These are phyloP conservation scores for Tetheella fluctuosa DNA, from an alignment of 2,888 invertebrate genomes.

Conservation along the genomic window DNA sequence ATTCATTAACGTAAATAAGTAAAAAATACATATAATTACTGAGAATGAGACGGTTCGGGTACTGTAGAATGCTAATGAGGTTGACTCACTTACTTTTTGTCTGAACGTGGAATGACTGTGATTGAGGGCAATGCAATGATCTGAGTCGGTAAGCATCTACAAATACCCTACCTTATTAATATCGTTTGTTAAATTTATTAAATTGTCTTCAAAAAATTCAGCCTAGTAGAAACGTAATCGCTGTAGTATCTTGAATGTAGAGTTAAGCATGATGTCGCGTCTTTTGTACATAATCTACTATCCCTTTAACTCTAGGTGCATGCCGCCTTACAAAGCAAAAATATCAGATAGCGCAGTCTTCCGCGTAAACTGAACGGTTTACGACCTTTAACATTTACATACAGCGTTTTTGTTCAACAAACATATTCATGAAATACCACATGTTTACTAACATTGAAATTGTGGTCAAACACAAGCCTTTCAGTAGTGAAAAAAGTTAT, in stretches of 20 bases:
- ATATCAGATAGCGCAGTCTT: conserved; percentile 50
- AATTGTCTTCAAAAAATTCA: neutral
- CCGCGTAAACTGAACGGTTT: conserved; percentile 37
- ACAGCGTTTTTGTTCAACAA: conserved; percentile 2
- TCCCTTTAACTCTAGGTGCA: conserved; percentile 22
- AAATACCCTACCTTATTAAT: neutral
- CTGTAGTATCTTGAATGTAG: neutral
- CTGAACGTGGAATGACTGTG: conserved; percentile 2
- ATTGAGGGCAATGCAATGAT: conserved; percentile 4
- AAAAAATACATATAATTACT: conserved; percentile 10
- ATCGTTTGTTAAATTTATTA: neutral
- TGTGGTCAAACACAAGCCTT: neutral
- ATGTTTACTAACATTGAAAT: neutral
- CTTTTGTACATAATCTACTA: neutral
- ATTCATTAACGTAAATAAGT: conserved; percentile 12
- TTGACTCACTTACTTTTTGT: conserved; percentile 8
- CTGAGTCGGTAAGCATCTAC: neutral
- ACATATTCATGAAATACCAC: neutral
- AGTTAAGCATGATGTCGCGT: neutral
- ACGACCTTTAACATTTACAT: conserved; percentile 15
- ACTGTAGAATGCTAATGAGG: conserved; percentile 12
- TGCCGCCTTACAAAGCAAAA: conserved; percentile 19
- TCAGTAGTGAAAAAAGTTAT: too few species aligned
- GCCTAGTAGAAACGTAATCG: neutral
- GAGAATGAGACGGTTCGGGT: conserved; percentile 10